These are phyloP conservation scores for Orbicella faveolata DNA, from an alignment of 64 coral and sea anemone species.

Conservation along the genomic window DNA sequence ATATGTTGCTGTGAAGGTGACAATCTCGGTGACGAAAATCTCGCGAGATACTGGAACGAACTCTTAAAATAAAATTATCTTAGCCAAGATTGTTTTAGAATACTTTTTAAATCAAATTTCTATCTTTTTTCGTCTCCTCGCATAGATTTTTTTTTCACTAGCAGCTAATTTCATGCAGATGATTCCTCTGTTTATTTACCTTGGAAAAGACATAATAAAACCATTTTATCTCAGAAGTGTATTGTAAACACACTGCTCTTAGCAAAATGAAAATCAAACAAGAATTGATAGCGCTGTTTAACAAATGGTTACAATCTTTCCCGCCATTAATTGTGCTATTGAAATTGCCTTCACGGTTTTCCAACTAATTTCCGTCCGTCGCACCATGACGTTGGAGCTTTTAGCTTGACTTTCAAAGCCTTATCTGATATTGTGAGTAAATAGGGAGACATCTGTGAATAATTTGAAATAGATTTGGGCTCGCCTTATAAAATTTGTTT, in stretches of 20 bases:
- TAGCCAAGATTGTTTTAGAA: background rate
- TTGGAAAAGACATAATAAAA: conserved; percentile 67
- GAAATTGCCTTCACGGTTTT: conserved; percentile 69
- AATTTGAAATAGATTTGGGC: conserved; percentile 65
- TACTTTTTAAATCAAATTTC: background rate
- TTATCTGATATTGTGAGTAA: conserved; percentile 81
- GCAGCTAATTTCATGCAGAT: conserved; percentile 71
- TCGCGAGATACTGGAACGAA: background rate
- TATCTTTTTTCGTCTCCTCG: background rate
- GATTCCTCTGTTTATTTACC: conserved; percentile 59
- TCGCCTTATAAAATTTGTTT: conserved; percentile 69
- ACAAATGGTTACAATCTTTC: conserved; percentile 89
- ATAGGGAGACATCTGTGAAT: conserved; percentile 66
- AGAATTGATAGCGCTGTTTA: conserved; percentile 85
- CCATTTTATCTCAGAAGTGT: conserved; percentile 86
- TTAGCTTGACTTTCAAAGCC: conserved; percentile 75
- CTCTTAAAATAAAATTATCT: background rate
- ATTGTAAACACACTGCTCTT: conserved; percentile 88
- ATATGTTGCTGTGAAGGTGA: background rate
- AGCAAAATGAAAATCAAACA: conserved; percentile 91
- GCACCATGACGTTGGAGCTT: conserved; percentile 70
- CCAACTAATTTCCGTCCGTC: conserved; percentile 76
- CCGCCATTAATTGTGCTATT: conserved; percentile 82
- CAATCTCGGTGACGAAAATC: background rate
- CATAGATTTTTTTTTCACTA: background rate